Percentiles rank a stretch among this genome's conserved stretches.
Evolutionary conservation across 2,888 invertebrate species (phyloP).

Genomic region (Eupithecia subumbrata): DNA sequence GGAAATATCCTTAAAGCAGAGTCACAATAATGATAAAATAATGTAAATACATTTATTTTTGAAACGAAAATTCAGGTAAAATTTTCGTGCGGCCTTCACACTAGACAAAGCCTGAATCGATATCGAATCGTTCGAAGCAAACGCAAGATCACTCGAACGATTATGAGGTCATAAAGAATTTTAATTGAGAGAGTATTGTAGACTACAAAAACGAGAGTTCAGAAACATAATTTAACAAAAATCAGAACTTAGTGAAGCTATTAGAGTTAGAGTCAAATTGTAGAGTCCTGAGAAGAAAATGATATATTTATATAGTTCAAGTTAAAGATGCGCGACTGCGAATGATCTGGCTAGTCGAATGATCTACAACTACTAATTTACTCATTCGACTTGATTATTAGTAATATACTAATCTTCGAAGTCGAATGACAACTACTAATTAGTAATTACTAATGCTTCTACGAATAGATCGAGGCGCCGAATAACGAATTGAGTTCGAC

Average conservation of each 20-base stretch:
- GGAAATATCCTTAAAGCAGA: neutral
- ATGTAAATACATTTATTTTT: no score
- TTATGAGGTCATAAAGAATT: neutral
- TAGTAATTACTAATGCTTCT: no score
- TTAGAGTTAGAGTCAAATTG: neutral
- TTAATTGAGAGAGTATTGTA: no score
- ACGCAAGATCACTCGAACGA: neutral
- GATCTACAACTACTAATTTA: no score
- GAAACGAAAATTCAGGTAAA: neutral
- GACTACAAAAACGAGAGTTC: neutral
- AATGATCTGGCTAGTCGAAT: no score
- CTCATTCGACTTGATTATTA: no score
- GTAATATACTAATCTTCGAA: no score
- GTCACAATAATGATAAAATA: neutral
- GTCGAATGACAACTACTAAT: no score
- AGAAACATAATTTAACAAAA: neutral
- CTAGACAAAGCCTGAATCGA: neutral
- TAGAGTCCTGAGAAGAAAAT: neutral
- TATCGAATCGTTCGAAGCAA: neutral
- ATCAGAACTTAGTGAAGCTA: neutral
- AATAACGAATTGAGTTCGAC: no score
- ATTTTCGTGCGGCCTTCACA: neutral
- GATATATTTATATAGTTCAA: no score
- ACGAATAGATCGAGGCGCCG: no score
- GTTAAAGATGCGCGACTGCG: no score